Evolutionary conservation across 2,888 invertebrate genomes (phyloP), one percentile per base, ranked within the genome.

Genomic region (Dynastes hyllus): DNA sequence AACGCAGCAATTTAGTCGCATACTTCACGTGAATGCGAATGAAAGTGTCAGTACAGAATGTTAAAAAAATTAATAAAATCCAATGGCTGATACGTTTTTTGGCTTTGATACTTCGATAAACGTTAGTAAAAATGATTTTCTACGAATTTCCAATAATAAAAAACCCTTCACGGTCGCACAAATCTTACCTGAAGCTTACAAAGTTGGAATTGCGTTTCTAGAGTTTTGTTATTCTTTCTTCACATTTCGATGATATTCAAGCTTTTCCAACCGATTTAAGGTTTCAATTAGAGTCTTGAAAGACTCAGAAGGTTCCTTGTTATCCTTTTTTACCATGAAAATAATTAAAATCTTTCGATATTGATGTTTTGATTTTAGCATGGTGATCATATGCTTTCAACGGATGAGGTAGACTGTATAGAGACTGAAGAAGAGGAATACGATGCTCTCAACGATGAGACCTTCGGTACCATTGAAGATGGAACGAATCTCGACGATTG

Each of bases 381-480:
- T 85, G 87, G 86, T 73, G 87, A 87, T 80, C 82, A 84, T 81
- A 81, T 85, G 76, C 79, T 86, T 70, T 84, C 86, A 78, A 86
- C 86, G n/a, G 93, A 94, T 83, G 93, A 93, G 85, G 93, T 92
- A 63, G 93, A 93, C 81, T 87, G 87, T 75, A 90, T 91, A 37
- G 92, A 91, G 81, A 91, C 91, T 78, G 93, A 93, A 2, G 96
- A 96, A 82, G 96, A 96, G 81, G 96, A 96, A 86, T 97, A 96
- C 89, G 97, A 97, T 90, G 96, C 96, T 0, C 92, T 97, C 82
- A 97, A 97, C 85, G 95, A 97, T 89, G 97, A 97, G 89, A 97
- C 97, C 0, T 97, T 97, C 88, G 97, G 97, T 37, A 93, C 93
- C 75, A 94, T 93, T 82, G 93, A 93, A 86, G 91, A 93, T 84